Evolutionary conservation across 2,113 vertebrate genomes (phyloP), one percentile per base, ranked within the genome.

Genomic region (Cardinalis cardinalis): DNA sequence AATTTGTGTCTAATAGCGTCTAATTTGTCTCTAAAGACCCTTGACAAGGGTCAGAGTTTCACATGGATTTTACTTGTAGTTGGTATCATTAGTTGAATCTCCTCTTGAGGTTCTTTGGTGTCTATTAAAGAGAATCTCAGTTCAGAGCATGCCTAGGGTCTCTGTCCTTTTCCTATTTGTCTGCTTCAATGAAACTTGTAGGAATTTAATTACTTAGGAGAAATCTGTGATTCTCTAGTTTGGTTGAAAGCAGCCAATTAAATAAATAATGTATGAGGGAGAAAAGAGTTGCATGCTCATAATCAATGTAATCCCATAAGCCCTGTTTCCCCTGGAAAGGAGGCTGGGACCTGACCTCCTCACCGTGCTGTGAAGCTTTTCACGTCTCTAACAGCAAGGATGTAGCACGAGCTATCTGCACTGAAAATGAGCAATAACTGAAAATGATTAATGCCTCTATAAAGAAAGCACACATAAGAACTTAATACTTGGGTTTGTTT

Each of bases 221-320:
- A 93, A 73, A 90, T 61, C 86, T 77, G 48, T 46, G 87, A 74
- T 74, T 55, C 69, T 90, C 40, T n/a, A n/a, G 43, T 76, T 89
- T 72, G 79, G 43, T 32, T 92, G 78, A 83, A 88, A 92, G 88
- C 76, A 88, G 72, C 14, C 75, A 80, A 38, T 91, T 66, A 79
- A 88, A 92, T 83, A 85, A 89, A 88, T 82, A 90, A 80, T 85
- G 86, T 75, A 90, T 91, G 76, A 93, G 43, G 60, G 72, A 94
- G 83, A 71, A 70, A 93, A 73, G 63, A 70, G 29, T 76, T 95
- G 34, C 26, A 5, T 74, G 79, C 48, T 90, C 31, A 21, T 88
- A 53, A 85, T 77, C 88, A 86, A 1, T 55, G 60, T 69, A 68
- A 80, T 77, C 83, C 61, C 40, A n/a, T 65, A 87, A 95, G 29